Percentiles rank a stretch among this genome's conserved stretches.
Evolutionary conservation across 1,140 invertebrate genomes (phyloP).

Genomic region (Pogonognathellus flavescens): DNA sequence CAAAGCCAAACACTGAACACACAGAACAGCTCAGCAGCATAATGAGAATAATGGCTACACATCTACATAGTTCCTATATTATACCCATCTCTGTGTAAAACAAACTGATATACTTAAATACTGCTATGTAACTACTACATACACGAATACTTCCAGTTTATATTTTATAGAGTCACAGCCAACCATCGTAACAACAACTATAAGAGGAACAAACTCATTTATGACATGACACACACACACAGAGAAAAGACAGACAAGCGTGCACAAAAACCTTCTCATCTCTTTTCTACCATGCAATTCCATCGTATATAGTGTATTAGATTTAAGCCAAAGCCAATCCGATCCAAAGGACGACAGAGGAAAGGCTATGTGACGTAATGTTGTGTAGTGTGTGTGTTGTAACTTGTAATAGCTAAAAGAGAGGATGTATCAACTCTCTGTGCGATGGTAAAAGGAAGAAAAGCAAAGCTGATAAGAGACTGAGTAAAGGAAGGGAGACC

Average conservation of each 20-base stretch:
- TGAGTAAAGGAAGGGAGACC: slow-evolving; percentile 45
- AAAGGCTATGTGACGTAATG: not conserved
- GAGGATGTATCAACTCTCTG: not conserved
- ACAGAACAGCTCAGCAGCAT: not conserved
- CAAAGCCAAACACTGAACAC: slow-evolving; percentile 2
- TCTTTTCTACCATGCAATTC: not conserved
- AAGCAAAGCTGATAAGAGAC: slow-evolving; percentile 6
- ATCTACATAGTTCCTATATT: not conserved
- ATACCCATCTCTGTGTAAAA: too few species aligned
- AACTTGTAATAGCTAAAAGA: not conserved
- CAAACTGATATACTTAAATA: too few species aligned
- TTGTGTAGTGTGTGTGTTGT: slow-evolving; percentile 13
- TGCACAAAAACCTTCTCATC: slow-evolving; percentile 26
- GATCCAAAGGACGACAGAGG: not conserved
- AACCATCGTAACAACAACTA: not conserved
- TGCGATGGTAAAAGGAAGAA: not conserved
- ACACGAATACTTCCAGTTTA: too few species aligned
- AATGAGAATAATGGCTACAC: not conserved
- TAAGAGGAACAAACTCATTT: slow-evolving; percentile 35
- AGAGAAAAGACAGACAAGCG: slow-evolving; percentile 36
- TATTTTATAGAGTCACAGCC: not conserved
- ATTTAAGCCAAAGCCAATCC: slow-evolving; percentile 28
- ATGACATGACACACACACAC: slow-evolving; percentile 38
- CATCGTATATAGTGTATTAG: not conserved
- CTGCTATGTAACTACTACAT: too few species aligned